A percentile compares a stretch with the other conserved stretches of the same genome.
Evolutionary conservation across 2,113 vertebrate genomes (phyloP).

Genomic region (Excalfactoria chinensis): DNA sequence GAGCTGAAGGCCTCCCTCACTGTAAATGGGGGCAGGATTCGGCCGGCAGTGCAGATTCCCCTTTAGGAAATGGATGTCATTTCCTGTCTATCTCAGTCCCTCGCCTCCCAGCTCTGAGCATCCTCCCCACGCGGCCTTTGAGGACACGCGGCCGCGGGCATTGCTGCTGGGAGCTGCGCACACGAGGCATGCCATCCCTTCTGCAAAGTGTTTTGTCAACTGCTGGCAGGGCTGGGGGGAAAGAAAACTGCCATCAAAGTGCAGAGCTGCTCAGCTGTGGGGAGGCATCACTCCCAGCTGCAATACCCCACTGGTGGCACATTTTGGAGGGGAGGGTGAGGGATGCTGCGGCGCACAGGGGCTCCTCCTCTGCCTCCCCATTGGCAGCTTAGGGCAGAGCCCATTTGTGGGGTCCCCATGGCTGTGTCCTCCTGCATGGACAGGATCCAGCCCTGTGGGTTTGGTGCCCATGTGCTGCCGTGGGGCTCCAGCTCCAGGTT

Average conservation of each 20-base stretch:
- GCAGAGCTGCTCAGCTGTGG: not conserved
- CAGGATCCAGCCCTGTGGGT: not conserved
- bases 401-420: rapidly evolving
- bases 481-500: slow-evolving; percentile 62
- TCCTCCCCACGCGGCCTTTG: not conserved
- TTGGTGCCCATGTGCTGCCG: not conserved
- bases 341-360: not conserved
- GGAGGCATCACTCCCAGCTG: no score
- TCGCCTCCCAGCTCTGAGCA: not conserved
- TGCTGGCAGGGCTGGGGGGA: rapidly evolving
- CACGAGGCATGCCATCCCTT: not conserved
- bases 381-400: rapidly evolving
- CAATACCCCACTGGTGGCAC: no score
- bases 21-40: not conserved
- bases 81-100: not conserved
- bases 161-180: not conserved
- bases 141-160: not conserved
- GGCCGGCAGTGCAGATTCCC: not conserved
- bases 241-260: slow-evolving; percentile 8
- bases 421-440: rapidly evolving
- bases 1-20: not conserved
- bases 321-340: rapidly evolving
- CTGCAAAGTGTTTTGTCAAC: not conserved
- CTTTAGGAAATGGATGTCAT: slow-evolving; percentile 1
- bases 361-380: not conserved